A percentile compares a stretch with the other conserved stretches of the same genome.
phyloP scores from a whole-genome alignment of 1,140 invertebrate genomes.

The Aleiodes sp. region DNA sequence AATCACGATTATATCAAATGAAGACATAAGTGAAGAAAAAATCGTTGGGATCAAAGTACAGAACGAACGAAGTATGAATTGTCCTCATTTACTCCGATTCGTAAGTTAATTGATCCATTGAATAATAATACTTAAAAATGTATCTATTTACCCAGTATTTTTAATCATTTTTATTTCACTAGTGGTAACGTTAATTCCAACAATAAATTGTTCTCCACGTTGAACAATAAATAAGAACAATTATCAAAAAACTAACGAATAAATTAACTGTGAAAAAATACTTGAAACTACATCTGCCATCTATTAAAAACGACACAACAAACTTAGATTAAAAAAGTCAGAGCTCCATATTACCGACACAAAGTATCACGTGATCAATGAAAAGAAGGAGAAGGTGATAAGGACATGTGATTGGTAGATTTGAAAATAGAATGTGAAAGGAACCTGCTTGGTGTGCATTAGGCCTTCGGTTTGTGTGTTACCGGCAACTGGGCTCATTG shows the following conservation, averaged over 20 bases:
- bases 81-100: neutral
- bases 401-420: conserved; percentile 10
- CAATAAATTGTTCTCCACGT: neutral
- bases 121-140: neutral
- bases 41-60: too few species aligned
- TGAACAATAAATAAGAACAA: neutral
- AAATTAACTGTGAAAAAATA: conserved; percentile 4
- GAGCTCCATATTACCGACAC: neutral
- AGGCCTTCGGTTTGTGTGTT: neutral
- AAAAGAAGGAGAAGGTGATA: neutral
- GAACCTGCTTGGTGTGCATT: neutral
- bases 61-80: neutral
- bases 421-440: conserved; percentile 20
- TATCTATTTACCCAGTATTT: conserved; percentile 12
- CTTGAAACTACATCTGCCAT: neutral
- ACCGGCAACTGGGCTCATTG: conserved; percentile 4
- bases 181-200: neutral
- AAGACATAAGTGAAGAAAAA: too few species aligned
- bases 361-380: neutral
- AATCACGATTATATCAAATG: too few species aligned
- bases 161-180: neutral
- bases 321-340: neutral
- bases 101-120: neutral
- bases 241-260: neutral
- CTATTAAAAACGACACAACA: neutral